phyloP scores from a whole-genome alignment of 2,797 vertebrate genomes.

The Glyptemys insculpta region DNA sequence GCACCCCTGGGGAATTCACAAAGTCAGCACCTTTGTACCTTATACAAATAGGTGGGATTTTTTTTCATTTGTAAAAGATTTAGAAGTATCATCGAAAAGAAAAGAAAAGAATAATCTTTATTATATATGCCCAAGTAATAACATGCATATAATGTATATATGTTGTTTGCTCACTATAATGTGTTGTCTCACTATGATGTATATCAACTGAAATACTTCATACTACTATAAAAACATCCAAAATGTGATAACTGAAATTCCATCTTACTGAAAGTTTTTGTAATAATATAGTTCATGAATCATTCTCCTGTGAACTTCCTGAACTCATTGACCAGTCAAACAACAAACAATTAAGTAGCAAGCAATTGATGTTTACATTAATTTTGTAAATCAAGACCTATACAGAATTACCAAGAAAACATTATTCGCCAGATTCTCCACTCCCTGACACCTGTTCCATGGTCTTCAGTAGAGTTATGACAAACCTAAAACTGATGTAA shows the following conservation, averaged over 20 bases:
- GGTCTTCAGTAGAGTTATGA: background rate
- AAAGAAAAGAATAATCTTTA: background rate
- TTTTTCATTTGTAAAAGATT: background rate
- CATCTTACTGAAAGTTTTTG: background rate
- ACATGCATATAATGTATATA: background rate
- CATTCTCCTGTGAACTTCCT: background rate
- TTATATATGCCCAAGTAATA: background rate
- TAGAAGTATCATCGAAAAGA: background rate
- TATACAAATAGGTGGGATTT: background rate
- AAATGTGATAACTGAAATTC: background rate
- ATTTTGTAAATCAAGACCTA: background rate
- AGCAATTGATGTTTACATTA: background rate
- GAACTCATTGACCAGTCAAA: conserved; percentile 25
- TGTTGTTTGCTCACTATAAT: background rate
- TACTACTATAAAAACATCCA: background rate
- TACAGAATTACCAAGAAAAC: background rate
- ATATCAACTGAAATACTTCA: background rate
- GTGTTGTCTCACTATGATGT: background rate
- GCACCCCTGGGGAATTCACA: too few species aligned
- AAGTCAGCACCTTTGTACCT: background rate
- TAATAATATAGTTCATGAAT: background rate
- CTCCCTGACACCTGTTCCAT: background rate
- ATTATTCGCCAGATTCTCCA: background rate
- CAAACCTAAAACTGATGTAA: background rate
- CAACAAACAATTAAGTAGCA: background rate